A percentile compares a stretch with the other conserved stretches of the same genome.
phyloP scores from a whole-genome alignment of 2,888 invertebrate genomes.

The Syrphus vitripennis region DNA sequence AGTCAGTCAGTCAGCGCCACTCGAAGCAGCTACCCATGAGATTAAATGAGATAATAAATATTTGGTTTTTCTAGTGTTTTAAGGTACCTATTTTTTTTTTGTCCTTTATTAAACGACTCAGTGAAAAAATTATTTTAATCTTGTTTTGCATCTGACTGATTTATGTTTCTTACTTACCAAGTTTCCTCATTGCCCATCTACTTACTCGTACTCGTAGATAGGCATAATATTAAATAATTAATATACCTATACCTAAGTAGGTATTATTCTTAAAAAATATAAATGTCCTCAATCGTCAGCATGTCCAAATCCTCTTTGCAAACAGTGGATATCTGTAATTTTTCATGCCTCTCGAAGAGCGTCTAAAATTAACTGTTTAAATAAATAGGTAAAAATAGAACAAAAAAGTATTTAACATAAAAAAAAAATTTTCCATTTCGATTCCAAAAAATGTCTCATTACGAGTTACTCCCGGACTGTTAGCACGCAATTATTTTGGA shows the following conservation, averaged over 20 bases:
- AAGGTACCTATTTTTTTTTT: not conserved
- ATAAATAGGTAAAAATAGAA: not conserved
- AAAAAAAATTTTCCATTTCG: not conserved
- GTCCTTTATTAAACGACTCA: too few relatives aligned
- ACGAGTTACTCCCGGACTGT: too few relatives aligned
- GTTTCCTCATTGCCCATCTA: not conserved
- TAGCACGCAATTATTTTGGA: too few relatives aligned
- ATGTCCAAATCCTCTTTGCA: conserved; percentile 44
- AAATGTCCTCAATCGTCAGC: conserved; percentile 5
- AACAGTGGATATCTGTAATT: conserved; percentile 29
- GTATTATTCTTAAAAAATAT: conserved; percentile 8
- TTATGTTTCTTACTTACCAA: conserved; percentile 9
- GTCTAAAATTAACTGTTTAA: not conserved
- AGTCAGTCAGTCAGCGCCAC: too few relatives aligned
- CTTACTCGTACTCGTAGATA: too few relatives aligned
- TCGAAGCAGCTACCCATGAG: too few relatives aligned
- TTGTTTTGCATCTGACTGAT: too few relatives aligned
- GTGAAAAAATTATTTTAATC: too few relatives aligned
- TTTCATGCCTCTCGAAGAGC: conserved; percentile 43
- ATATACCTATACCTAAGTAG: too few relatives aligned
- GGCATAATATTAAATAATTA: not conserved
- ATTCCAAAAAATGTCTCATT: too few relatives aligned
- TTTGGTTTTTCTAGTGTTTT: too few relatives aligned
- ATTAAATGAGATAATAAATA: too few relatives aligned
- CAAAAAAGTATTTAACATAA: not conserved